Evolutionary conservation across 35 echinoderm and acorn worm genomes (phyloP).

Genomic region (Heliocidaris erythrogramma): DNA sequence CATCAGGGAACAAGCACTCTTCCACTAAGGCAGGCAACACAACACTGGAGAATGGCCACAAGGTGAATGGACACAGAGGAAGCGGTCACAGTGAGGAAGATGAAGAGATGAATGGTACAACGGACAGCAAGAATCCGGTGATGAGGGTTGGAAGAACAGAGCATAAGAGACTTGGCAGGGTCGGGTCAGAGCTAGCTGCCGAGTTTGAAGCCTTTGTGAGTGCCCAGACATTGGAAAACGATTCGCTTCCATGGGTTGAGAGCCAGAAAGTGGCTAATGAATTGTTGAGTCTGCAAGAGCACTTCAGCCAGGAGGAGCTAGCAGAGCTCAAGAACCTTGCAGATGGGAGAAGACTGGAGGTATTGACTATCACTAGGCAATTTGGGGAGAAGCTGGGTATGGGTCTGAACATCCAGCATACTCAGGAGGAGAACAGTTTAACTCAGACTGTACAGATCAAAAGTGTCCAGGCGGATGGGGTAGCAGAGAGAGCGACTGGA

Average conservation of each 20-base stretch:
- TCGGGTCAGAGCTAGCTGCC: conserved; percentile 57
- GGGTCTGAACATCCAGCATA: conserved; percentile 92
- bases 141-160: conserved; percentile 27
- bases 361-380: conserved; percentile 62
- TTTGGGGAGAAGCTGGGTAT: conserved; percentile 86
- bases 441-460: conserved; percentile 82
- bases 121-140: background rate
- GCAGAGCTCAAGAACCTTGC: conserved; percentile 42
- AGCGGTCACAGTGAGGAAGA: conserved; percentile 11
- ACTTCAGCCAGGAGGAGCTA: conserved; percentile 35
- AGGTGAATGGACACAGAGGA: conserved; percentile 26
- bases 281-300: conserved; percentile 8
- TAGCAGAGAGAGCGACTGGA: conserved; percentile 73
- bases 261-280: conserved; percentile 25
- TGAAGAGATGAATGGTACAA: background rate
- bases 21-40: background rate
- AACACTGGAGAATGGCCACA: background rate
- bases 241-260: conserved; percentile 18
- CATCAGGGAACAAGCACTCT: background rate
- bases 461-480: conserved; percentile 69
- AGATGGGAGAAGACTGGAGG: conserved; percentile 47
- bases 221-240: conserved; percentile 46
- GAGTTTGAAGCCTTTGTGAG: conserved; percentile 61
- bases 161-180: conserved; percentile 49
- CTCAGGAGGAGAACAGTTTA: conserved; percentile 57